Conservation (phyloP, 1,140 invertebrate species). For the Goniozus legneri region DNA sequence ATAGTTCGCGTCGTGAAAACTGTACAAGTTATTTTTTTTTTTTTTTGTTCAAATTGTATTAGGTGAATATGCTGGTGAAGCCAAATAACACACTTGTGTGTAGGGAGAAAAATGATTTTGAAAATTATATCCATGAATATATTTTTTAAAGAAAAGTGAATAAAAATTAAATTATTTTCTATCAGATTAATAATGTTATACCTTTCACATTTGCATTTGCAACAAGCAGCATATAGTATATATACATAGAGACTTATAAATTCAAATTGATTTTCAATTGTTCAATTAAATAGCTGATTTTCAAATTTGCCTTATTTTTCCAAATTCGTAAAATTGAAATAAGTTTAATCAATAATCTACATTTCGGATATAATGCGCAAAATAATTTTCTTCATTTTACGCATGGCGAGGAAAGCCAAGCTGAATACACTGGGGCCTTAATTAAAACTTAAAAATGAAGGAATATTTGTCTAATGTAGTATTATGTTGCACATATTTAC, state of each 20-base stretch:
- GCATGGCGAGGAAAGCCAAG: slow-evolving; percentile 17
- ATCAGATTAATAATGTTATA: no score
- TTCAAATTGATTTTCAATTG: no score
- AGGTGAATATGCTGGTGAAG: not conserved
- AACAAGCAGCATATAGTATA: no score
- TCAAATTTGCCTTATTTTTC: no score
- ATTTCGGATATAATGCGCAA: slow-evolving; percentile 5
- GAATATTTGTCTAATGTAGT: slow-evolving; percentile 16
- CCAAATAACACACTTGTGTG: slow-evolving; percentile 8
- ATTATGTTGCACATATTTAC: slow-evolving; percentile 18
- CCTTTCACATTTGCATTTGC: no score
- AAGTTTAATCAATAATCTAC: no score
- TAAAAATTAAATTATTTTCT: not conserved
- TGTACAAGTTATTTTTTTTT: not conserved
- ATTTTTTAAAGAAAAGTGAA: not conserved
- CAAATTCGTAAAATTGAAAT: no score
- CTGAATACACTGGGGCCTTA: slow-evolving; percentile 22
- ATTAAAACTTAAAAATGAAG: slow-evolving; percentile 18
- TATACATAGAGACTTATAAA: no score
- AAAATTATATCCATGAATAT: slow-evolving; percentile 8
- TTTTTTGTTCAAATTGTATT: not conserved
- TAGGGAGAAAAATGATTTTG: slow-evolving; percentile 9
- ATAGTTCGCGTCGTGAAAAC: no score
- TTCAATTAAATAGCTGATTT: no score
- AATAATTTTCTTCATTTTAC: slow-evolving; percentile 16